Conservation (phyloP, 2,888 invertebrate genomes). For the Hanleya hanleyi region DNA sequence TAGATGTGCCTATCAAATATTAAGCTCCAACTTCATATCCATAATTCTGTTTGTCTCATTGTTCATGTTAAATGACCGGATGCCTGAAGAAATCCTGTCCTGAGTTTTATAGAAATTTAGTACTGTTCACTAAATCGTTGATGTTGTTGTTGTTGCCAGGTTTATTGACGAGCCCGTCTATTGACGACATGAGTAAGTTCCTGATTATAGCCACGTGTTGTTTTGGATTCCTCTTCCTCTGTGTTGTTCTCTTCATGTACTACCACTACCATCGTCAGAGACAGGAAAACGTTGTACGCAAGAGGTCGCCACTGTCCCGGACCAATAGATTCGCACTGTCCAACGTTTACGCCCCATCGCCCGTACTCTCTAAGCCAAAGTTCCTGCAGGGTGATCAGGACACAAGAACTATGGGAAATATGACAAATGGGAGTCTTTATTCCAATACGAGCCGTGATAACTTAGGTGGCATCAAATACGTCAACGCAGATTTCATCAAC, state of each 20-base stretch:
- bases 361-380: constrained; percentile 2
- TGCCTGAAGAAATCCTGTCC: not conserved
- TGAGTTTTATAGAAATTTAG: too few species aligned
- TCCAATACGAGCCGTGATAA: not conserved
- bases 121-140: too few species aligned
- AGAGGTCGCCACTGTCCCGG: not conserved
- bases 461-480: not conserved
- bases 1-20: too few species aligned
- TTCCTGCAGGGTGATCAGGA: not conserved
- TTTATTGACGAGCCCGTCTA: constrained; percentile 45
- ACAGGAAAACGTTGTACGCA: constrained; percentile 38
- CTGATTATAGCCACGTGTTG: constrained; percentile 62
- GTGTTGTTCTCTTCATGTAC: constrained; percentile 61
- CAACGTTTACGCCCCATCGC: constrained; percentile 1
- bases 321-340: not conserved
- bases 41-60: not conserved
- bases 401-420: not conserved
- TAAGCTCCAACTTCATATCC: not conserved
- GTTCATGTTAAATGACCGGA: not conserved
- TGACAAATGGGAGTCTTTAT: not conserved
- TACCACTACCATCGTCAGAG: constrained; percentile 59
- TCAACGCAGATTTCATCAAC: constrained; percentile 4
- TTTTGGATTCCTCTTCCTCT: constrained; percentile 61
- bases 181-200: constrained; percentile 64
- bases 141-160: too few species aligned